Evolutionary conservation across 2,113 vertebrate genomes (phyloP), one percentile per base, ranked within the genome.

Genomic region (Tretioscincus oriximinensis): DNA sequence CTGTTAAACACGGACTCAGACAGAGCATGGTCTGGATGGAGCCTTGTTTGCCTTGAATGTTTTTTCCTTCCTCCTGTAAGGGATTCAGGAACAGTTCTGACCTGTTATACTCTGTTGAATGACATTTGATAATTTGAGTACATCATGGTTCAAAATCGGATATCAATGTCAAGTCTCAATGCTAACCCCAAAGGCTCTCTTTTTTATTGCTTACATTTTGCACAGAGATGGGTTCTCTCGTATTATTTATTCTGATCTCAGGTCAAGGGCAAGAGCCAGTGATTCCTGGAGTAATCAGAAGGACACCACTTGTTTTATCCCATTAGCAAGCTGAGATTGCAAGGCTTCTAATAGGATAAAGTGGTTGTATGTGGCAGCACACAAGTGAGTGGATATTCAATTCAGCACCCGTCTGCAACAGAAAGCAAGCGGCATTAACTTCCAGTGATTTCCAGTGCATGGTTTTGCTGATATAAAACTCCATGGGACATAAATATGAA

Each of bases 221-320:
- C 14, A 60, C 14, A 5, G 14, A 26, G 28, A 9, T 35, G 49
- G n/a, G 85, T 81, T 86, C 77, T 60, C 71, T 67, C 71, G 70
- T 22, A 5, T 18, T 35, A 71, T 65, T 76, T 86, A n/a, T 1
- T 41, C 49, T 82, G 24, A 58, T 86, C 41, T 84, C 75, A 88
- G 84, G 82, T 90, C 86, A 89, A 90, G 86, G 86, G 81, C 83
- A 86, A 72, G 45, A 76, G 82, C 83, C 58, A 61, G 35, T 31
- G 5, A 24, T 4, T n/a, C 73, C 21, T 85, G 65, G 51, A 85
- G 45, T 35, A 80, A n/a, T 76, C 78, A 18, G 91, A 90, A 76
- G 83, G 74, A 69, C 78, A 80, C 78, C 86, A 91, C 86, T 82
- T 91, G 81, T 81, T 86, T 91, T 91, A 93, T 92, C 88, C 81